phyloP scores from a whole-genome alignment of 1,140 invertebrate species.

The Drosophila pseudoananassae region DNA sequence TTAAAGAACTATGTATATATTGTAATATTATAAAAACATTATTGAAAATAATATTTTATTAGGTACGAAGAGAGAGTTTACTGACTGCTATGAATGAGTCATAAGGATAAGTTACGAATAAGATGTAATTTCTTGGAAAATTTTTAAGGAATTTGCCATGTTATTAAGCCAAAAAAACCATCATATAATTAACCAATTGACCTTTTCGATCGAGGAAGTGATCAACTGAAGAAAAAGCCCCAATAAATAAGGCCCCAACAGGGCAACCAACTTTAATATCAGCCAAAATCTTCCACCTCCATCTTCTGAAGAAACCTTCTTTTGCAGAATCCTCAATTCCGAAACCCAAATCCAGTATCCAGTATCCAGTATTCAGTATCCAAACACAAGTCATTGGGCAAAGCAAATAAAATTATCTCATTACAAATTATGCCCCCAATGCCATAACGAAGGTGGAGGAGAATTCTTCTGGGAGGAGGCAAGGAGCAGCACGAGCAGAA shows the following conservation, averaged over 20 bases:
- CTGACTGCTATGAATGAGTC: no score
- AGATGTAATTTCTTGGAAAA: neutral
- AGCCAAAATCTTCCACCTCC: slow-evolving; percentile 4
- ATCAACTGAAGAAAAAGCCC: slow-evolving; percentile 3
- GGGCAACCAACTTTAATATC: slow-evolving; percentile 14
- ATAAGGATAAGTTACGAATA: no score
- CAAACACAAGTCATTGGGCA: slow-evolving; percentile 55
- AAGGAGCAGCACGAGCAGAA: slow-evolving; percentile 38
- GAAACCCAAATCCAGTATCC: neutral
- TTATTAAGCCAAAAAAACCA: neutral
- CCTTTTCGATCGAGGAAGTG: slow-evolving; percentile 1
- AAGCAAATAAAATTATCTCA: slow-evolving; percentile 83
- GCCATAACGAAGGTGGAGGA: neutral
- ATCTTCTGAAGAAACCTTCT: neutral
- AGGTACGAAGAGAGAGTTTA: no score
- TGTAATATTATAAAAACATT: no score
- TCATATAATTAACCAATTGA: neutral
- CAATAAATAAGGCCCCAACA: slow-evolving; percentile 30
- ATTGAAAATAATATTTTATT: no score
- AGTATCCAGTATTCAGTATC: neutral
- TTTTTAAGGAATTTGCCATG: neutral
- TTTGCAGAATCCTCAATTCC: neutral
- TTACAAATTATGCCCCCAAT: slow-evolving; percentile 79
- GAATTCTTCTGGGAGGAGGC: neutral
- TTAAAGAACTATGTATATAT: no score